A percentile compares a stretch with the other conserved stretches of the same genome.
Evolutionary conservation across 2,113 vertebrate genomes (phyloP).

Genomic region (Scartelaos histophorus): DNA sequence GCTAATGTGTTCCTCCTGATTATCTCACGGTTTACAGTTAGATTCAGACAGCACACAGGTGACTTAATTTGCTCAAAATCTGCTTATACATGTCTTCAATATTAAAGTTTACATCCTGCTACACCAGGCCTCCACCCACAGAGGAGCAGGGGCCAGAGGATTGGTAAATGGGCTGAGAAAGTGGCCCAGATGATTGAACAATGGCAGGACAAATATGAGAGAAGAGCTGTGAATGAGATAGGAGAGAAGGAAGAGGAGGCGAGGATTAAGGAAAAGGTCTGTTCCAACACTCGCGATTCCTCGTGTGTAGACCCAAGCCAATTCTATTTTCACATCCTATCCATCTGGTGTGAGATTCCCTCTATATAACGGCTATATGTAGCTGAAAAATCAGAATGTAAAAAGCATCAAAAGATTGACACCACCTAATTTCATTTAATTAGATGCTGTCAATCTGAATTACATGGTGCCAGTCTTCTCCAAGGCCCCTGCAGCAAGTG

Average conservation of each 20-base stretch:
- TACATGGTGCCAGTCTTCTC: constrained; percentile 53
- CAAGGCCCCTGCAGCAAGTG: constrained; percentile 35
- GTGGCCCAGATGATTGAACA: constrained; percentile 53
- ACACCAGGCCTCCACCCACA: background rate
- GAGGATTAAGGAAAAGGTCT: constrained; percentile 56
- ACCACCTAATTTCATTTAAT: constrained; percentile 62
- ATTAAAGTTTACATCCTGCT: background rate
- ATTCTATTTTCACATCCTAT: constrained; percentile 70
- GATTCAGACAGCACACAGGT: no score
- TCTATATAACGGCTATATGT: constrained; percentile 48
- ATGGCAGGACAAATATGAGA: constrained; percentile 51
- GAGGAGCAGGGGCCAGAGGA: constrained; percentile 9
- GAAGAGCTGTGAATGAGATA: constrained; percentile 53
- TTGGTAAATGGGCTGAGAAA: constrained; percentile 43
- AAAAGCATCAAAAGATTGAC: constrained; percentile 47
- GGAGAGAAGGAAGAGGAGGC: constrained; percentile 4
- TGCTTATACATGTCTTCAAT: background rate
- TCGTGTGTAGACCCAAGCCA: constrained; percentile 59
- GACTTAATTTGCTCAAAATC: no score
- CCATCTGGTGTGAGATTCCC: constrained; percentile 68
- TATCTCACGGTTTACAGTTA: no score
- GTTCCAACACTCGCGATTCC: constrained; percentile 59
- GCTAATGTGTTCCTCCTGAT: no score
- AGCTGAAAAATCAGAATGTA: constrained; percentile 27
- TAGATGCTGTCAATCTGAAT: constrained; percentile 64